Percentiles rank a stretch among this genome's conserved stretches.
Conservation (phyloP, 2,888 invertebrate species). For the Drosophila barbarae region DNA sequence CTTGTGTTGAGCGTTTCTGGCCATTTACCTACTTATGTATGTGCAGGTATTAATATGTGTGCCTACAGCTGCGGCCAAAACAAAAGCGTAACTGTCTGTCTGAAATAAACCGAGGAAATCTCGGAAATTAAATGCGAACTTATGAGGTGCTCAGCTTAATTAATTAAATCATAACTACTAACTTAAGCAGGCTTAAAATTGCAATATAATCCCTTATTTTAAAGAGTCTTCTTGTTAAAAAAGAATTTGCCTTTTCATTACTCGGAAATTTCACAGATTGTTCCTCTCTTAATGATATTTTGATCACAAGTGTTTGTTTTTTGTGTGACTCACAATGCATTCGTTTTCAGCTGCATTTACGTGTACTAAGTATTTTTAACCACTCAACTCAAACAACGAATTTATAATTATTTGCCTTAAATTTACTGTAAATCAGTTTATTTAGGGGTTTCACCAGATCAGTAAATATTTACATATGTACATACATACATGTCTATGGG, state of each 20-base stretch:
- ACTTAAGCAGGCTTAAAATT: not conserved
- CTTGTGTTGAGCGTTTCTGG: slow-evolving; percentile 17
- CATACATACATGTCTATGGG: not conserved
- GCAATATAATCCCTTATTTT: not conserved
- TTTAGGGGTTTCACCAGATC: not conserved
- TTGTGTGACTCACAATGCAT: slow-evolving; percentile 35
- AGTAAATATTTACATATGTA: not conserved
- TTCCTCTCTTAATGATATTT: not conserved
- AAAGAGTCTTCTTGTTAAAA: too few relatives aligned
- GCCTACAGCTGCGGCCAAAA: slow-evolving; percentile 15
- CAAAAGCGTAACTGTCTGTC: slow-evolving; percentile 4
- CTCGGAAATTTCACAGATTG: slow-evolving; percentile 1
- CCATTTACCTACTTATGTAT: slow-evolving; percentile 28
- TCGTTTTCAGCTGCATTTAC: slow-evolving; percentile 14
- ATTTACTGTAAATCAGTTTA: slow-evolving; percentile 4
- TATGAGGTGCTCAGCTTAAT: not conserved
- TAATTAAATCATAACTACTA: not conserved
- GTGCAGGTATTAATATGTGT: slow-evolving; percentile 11
- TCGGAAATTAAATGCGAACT: not conserved
- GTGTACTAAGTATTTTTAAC: slow-evolving; percentile 22
- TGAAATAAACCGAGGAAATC: slow-evolving; percentile 4
- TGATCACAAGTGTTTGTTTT: not conserved
- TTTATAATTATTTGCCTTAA: slow-evolving; percentile 6
- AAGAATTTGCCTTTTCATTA: not conserved
- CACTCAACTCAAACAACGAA: slow-evolving; percentile 1